Percentiles rank a stretch among this genome's conserved stretches.
phyloP scores from a whole-genome alignment of 2,113 vertebrate genomes.

The Peromyscus californicus region DNA sequence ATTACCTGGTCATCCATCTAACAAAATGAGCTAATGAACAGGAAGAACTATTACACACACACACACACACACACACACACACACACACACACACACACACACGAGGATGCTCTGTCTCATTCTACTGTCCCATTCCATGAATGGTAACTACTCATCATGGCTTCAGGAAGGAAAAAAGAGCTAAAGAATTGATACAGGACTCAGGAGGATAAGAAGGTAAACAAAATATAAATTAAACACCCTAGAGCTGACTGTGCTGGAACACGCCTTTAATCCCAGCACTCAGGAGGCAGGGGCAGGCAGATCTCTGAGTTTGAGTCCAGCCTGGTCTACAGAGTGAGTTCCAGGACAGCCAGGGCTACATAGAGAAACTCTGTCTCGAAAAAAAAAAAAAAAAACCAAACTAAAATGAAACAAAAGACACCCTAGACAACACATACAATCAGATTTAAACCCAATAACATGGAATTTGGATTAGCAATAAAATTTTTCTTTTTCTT shows the following conservation, averaged over 20 bases:
- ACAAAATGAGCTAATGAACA: not conserved
- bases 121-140: not conserved
- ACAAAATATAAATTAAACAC: slow-evolving; percentile 40
- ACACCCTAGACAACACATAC: not conserved
- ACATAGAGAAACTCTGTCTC: not conserved
- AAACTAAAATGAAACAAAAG: slow-evolving; percentile 40
- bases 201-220: slow-evolving; percentile 18
- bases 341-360: not conserved
- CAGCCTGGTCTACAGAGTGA: not conserved
- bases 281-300: not conserved
- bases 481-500: slow-evolving; percentile 13
- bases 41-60: not conserved
- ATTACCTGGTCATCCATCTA: not conserved
- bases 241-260: too few species aligned
- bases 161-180: not conserved
- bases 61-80: not conserved
- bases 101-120: not conserved
- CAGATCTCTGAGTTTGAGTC: not conserved
- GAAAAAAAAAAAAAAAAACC: too few species aligned
- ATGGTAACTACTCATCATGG: not conserved
- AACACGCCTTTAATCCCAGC: too few species aligned
- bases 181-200: not conserved
- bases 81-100: not conserved
- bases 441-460: slow-evolving; percentile 36
- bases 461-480: not conserved